Base-by-base conservation (phyloP, 2,888 invertebrate species). In the Steinernema carpocapsae region DNA sequence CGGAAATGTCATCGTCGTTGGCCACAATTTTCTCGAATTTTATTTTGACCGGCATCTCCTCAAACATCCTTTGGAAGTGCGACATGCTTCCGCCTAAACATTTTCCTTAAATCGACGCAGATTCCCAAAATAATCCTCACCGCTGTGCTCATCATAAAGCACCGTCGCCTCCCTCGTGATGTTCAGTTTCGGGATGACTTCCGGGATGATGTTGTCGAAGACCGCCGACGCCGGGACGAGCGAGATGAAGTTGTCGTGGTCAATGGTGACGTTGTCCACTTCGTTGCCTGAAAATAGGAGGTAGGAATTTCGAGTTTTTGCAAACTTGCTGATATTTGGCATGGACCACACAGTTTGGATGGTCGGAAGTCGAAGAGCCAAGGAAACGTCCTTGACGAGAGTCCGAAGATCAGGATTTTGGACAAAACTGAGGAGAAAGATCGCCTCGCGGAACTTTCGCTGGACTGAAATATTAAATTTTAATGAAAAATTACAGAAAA, bases 101-200 rank as follows among this genome's bases (percentile, higher is more conserved):
- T 77, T 78, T 75, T 48, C 42, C 59, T 14, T 22, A 70, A 32
- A 43, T 64, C 19, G 42, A 59, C 4, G 42, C 46, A 29, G 42
- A 52, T 17, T 26, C 48, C n/a, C 12, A 0, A 14, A 14, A 37
- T 14, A 17, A 14, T 52, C 87, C 90, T 86, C 88, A 93, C 93
- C 92, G 87, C 94, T 95, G 48, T 92, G 92, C 29, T 93, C 92
- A 85, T 97, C 95, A 88, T 93, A 95, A 64, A 97, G 90, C 71
- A 97, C 93, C 6, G 94, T 95, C 17, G 94, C 73, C 12, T 80
- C 94, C 87, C 94, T 94, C 3, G 93, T 93, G 74, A 95, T 93
- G 86, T 94, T 94, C 89, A 94, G 92, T 79, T 92, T 91, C 0
- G 91, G 90, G 2, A 94, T 93, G 81, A 95, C 92, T 59, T 93